Evolutionary conservation across 2,888 invertebrate genomes (phyloP), one percentile per base, ranked within the genome.

Genomic region (Adela reaumurella): DNA sequence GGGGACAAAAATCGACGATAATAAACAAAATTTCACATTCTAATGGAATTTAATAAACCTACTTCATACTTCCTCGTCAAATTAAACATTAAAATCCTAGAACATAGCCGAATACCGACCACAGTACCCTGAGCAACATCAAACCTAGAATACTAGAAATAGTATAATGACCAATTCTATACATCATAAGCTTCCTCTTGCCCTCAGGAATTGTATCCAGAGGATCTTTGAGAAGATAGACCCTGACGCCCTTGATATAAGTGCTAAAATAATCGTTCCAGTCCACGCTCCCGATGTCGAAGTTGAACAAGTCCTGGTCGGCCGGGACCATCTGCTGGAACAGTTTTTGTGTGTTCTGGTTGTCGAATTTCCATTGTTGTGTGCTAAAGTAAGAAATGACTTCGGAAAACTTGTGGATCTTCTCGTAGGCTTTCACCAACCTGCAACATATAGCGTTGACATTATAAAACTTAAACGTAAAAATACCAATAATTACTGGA

Each of bases 151-250:
- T n/a, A 14, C 14, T 19, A 5, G 28, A 28, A 5, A 64, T 0
- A 1, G 55, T 53, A 46, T 68, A 64, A 54, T 73, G 72, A 17
- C 56, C 57, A 2, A 59, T 41, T 43, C 53, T 54, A n/a, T 72
- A 51, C 29, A 62, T 64, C 28, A 10, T 6, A 42, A 59, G 64
- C 60, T 78, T 86, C 62, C 73, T 82, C 29, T 65, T 64, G 52
- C 82, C 86, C 10, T 80, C 74, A 0, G 85, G 83, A 1, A 90
- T 62, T 0, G 88, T 88, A 0, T 85, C 84, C 0, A 86, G 57
- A 0, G 89, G 86, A 56, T 93, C 92, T 58, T 92, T 91, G 1
- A 92, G 67, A 1, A 92, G 66, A 58, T 87, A 91, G 0, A 84
- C 67, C 48, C 91, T 76, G n/a, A 88, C 74, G 0, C 93, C 93